Evolutionary conservation across 2,888 invertebrate species (phyloP).

Genomic region (Troides aeacus): DNA sequence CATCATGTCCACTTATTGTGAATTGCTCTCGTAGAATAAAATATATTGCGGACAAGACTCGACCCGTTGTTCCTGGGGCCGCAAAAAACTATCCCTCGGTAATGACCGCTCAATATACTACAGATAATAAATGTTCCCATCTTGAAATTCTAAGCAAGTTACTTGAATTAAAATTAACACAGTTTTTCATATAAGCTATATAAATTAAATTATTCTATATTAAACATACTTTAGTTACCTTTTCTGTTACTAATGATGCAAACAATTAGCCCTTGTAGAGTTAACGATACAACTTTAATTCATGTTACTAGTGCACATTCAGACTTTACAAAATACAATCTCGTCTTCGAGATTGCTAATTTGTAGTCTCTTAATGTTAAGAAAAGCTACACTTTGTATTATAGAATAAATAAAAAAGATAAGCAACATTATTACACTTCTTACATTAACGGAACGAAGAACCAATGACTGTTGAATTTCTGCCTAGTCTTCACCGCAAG

Average conservation of each 20-base stretch:
- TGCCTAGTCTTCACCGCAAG: too few relatives aligned
- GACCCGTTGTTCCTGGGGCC: slow-evolving; percentile 33
- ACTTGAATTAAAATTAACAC: neutral
- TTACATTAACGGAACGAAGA: too few relatives aligned
- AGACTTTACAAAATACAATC: too few relatives aligned
- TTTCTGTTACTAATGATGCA: neutral
- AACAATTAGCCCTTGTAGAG: neutral
- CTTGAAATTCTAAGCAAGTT: slow-evolving; percentile 9
- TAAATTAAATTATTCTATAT: neutral
- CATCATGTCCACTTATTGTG: slow-evolving; percentile 66
- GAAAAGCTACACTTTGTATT: too few relatives aligned
- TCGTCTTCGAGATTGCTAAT: too few relatives aligned
- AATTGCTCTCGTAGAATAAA: slow-evolving; percentile 60
- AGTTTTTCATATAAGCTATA: neutral
- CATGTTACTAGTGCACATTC: too few relatives aligned
- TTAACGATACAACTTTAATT: neutral
- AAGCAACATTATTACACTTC: too few relatives aligned
- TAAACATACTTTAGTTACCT: neutral
- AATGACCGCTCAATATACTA: slow-evolving; percentile 28
- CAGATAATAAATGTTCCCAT: slow-evolving; percentile 24
- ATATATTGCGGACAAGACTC: slow-evolving; percentile 56
- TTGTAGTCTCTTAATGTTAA: too few relatives aligned
- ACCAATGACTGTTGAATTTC: too few relatives aligned
- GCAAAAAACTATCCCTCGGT: slow-evolving; percentile 32
- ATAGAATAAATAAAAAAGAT: too few relatives aligned